A percentile compares a stretch with the other conserved stretches of the same genome.
Evolutionary conservation across 2,888 invertebrate genomes (phyloP).

Genomic region (Crepidodera aurea): DNA sequence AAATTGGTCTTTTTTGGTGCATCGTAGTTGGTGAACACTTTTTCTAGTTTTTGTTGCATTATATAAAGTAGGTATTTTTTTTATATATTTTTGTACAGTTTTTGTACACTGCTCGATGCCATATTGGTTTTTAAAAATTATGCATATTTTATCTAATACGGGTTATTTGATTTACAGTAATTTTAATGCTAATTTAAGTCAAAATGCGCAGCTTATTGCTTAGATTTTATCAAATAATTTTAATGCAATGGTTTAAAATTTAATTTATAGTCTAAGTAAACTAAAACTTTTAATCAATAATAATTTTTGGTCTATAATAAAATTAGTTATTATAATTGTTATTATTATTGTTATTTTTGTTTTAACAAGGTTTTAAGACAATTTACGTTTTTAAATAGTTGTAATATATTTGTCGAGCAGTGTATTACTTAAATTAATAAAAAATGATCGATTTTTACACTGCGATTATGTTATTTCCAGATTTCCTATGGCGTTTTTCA

Average conservation of each 20-base stretch:
- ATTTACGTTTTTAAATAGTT: neutral
- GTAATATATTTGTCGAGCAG: conserved; percentile 2
- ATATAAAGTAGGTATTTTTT: conserved; percentile 15
- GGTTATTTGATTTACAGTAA: too few relatives aligned
- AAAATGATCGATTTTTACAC: conserved; percentile 15
- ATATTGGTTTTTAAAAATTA: neutral
- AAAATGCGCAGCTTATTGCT: too few relatives aligned
- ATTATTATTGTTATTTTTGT: too few relatives aligned
- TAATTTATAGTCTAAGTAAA: too few relatives aligned
- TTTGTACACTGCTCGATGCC: neutral
- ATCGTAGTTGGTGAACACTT: conserved; percentile 4
- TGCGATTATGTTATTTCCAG: conserved; percentile 48
- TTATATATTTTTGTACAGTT: conserved; percentile 2
- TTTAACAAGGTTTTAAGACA: too few relatives aligned
- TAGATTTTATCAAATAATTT: too few relatives aligned
- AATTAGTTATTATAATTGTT: too few relatives aligned
- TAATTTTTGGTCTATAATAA: too few relatives aligned
- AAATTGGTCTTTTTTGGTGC: neutral
- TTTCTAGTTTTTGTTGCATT: conserved; percentile 10
- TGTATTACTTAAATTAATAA: neutral
- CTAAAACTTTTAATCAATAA: too few relatives aligned
- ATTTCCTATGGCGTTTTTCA: conserved; percentile 53
- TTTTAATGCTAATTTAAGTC: too few relatives aligned
- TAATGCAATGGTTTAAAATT: too few relatives aligned
- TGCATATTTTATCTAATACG: too few relatives aligned